These are phyloP conservation scores for Mystacornis crossleyi DNA, from an alignment of 2,113 vertebrate species.

Conservation along the genomic window DNA sequence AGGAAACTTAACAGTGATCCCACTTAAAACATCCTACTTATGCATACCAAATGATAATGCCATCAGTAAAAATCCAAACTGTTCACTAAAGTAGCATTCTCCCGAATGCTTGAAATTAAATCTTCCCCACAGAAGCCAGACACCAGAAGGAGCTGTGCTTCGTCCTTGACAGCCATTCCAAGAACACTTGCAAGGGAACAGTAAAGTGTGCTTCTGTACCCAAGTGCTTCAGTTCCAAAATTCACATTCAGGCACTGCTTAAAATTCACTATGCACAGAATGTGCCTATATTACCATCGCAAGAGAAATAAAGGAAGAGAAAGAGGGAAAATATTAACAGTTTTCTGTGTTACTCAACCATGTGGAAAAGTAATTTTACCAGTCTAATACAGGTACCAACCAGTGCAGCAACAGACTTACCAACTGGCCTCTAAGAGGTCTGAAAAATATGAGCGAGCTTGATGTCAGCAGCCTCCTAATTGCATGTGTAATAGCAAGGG, in stretches of 20 bases:
- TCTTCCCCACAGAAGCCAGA: constrained; percentile 42
- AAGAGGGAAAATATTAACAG: background rate
- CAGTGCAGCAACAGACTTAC: background rate
- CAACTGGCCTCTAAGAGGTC: background rate
- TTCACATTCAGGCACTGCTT: constrained; percentile 12
- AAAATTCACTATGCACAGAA: constrained; percentile 32
- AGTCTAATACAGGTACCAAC: background rate
- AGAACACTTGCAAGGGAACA: constrained; percentile 47
- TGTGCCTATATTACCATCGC: background rate
- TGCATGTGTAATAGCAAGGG: background rate
- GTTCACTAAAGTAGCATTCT: constrained; percentile 17
- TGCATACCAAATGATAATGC: constrained; percentile 62
- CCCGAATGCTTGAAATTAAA: background rate
- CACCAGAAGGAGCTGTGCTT: constrained; percentile 44
- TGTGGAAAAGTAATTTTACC: background rate
- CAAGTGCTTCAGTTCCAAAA: constrained; percentile 25
- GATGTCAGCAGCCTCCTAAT: background rate
- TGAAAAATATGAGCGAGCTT: background rate
- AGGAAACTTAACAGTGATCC: constrained; percentile 59
- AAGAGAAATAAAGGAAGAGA: background rate
- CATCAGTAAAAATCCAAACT: constrained; percentile 49
- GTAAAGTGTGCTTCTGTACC: background rate
- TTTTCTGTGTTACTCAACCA: background rate
- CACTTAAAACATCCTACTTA: constrained; percentile 71
- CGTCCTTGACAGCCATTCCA: constrained; percentile 49